Base-by-base conservation (phyloP, 2,113 vertebrate genomes). In the Lontra canadensis region DNA sequence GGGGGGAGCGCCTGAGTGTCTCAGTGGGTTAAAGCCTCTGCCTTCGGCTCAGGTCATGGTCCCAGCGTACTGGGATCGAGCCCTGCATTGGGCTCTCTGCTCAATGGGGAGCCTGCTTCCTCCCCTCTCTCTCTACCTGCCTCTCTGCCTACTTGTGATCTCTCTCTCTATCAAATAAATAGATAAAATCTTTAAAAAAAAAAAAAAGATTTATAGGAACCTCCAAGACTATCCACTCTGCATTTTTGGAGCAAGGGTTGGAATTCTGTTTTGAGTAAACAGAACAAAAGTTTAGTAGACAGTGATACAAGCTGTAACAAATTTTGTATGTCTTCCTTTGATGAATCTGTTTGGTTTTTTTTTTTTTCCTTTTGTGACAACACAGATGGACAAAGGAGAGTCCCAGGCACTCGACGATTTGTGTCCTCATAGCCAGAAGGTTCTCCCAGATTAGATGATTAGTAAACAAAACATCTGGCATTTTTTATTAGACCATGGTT, bases 221-320 rank as follows among this genome's bases (percentile, higher is more conserved):
- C 6, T 84, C 52, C 59, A 81, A 69, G 57, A 17, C 78, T 87
- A 25, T 73, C 86, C 84, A 18, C 69, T 88, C 0, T 94, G 95
- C 25, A 76, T 89, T 96, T 80, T 93, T 73, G 78, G 73, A 92
- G n/a, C 52, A 96, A 84, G 80, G 17, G 69, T 89, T 84, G 31
- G 81, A 94, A 91, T 93, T 78, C 71, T 92, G 1, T 73, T 57
- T 85, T 85, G 44, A 82, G 34, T 82, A 82, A 85, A 88, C 21
- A 91, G 74, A 92, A 65, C 26, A 90, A 78, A 94, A 93, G 52
- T 74, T 93, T 93, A 95, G 67, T 39, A 69, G 69, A 49, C 71
- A 73, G 47, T 79, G 55, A 82, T 59, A 59, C 4, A 59, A 49
- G 7, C 26, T 91, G 5, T 67, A 93, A 90, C 71, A 55, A 85